Evolutionary conservation across 2,797 vertebrate genomes (phyloP).

Genomic region (Tarsius wallacei): DNA sequence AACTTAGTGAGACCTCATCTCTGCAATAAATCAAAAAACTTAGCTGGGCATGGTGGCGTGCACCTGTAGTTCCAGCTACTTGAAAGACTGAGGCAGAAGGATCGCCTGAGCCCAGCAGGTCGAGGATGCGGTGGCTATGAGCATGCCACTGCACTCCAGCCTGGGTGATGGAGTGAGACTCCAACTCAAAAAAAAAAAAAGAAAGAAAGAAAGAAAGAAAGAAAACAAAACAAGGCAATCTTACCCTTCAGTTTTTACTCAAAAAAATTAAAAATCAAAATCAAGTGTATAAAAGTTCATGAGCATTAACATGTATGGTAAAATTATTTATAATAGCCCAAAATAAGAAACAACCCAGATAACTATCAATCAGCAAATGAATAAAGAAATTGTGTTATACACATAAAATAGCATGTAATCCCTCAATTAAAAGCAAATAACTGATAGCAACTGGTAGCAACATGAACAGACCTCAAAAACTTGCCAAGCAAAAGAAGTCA

Average conservation of each 20-base stretch:
- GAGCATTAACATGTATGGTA: background rate
- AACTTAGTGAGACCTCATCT: too few species aligned
- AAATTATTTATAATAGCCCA: background rate
- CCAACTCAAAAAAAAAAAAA: too few species aligned
- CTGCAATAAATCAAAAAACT: too few species aligned
- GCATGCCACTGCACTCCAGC: too few species aligned
- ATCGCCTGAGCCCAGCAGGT: too few species aligned
- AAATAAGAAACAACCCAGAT: background rate
- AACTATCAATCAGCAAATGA: background rate
- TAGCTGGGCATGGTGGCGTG: too few species aligned
- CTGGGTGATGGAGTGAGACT: too few species aligned
- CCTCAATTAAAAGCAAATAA: background rate
- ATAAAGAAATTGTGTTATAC: background rate
- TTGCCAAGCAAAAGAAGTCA: background rate
- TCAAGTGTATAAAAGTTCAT: background rate
- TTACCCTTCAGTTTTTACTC: background rate
- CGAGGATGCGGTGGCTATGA: too few species aligned
- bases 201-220: too few species aligned
- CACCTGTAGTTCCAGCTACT: too few species aligned
- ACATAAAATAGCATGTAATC: background rate
- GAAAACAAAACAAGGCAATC: background rate
- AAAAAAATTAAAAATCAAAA: constrained; percentile 16
- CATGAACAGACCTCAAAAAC: background rate
- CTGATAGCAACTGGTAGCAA: background rate
- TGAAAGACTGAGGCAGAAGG: too few species aligned